Conservation (phyloP, 2,797 vertebrate genomes). For the Sebastes dallii region DNA sequence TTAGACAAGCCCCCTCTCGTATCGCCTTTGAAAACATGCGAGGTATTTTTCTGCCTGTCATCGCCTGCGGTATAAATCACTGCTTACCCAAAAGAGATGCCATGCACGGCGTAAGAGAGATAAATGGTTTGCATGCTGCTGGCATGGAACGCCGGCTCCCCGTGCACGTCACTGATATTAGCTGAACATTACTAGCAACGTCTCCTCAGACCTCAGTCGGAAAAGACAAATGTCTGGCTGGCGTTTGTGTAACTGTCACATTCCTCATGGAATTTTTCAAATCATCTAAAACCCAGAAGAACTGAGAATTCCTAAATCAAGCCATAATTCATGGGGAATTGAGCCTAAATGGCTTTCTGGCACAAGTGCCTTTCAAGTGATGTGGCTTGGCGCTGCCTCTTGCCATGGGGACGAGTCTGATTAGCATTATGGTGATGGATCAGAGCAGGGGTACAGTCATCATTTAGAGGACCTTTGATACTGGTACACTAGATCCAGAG, state of each 20-base stretch:
- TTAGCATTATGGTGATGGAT: constrained; percentile 56
- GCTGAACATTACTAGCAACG: constrained; percentile 18
- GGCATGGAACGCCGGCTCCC: constrained; percentile 31
- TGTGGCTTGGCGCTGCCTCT: constrained; percentile 45
- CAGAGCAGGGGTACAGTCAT: constrained; percentile 37
- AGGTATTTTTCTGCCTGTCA: constrained; percentile 59
- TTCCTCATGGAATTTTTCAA: constrained; percentile 22
- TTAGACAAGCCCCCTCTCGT: constrained; percentile 53
- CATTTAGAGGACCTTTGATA: constrained; percentile 50
- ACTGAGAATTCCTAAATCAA: constrained; percentile 29
- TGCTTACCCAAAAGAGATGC: constrained; percentile 46
- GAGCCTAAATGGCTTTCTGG: constrained; percentile 50
- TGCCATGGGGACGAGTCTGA: constrained; percentile 33
- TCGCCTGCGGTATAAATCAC: constrained; percentile 55
- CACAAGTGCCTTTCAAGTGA: constrained; percentile 51
- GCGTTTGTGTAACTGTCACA: background rate
- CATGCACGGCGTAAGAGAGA: constrained; percentile 42
- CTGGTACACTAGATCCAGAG: constrained; percentile 4
- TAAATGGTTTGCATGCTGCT: constrained; percentile 53
- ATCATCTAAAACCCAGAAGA: constrained; percentile 16
- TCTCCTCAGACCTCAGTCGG: constrained; percentile 1
- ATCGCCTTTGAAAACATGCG: constrained; percentile 54
- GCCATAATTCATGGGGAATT: constrained; percentile 43
- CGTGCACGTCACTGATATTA: constrained; percentile 28
- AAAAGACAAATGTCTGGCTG: constrained; percentile 24